phyloP scores from a whole-genome alignment of 2,888 invertebrate species.

The Parelbella ahira region DNA sequence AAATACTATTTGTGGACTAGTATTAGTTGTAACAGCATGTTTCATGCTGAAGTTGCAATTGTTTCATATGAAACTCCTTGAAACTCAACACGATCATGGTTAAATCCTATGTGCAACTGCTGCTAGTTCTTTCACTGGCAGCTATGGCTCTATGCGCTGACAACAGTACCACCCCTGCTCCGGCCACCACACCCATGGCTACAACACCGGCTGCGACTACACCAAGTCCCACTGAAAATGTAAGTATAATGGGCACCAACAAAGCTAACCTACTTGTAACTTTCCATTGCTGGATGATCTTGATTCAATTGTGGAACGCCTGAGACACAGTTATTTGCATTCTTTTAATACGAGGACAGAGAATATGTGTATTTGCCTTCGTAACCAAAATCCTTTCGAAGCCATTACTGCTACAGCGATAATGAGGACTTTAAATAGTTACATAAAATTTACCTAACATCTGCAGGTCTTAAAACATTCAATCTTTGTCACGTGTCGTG shows the following conservation, averaged over 20 bases:
- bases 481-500: too few species aligned
- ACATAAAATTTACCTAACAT: too few species aligned
- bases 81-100: slow-evolving; percentile 33
- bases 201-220: background rate
- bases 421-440: too few species aligned
- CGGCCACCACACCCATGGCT: slow-evolving; percentile 21
- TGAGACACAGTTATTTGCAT: too few species aligned
- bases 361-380: too few species aligned
- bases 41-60: background rate
- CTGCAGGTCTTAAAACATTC: too few species aligned
- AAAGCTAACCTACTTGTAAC: too few species aligned
- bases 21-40: slow-evolving; percentile 10
- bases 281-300: too few species aligned
- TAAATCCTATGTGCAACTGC: slow-evolving; percentile 30
- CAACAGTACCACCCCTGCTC: slow-evolving; percentile 32
- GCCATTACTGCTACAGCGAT: too few species aligned
- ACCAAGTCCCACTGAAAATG: slow-evolving; percentile 5
- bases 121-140: slow-evolving; percentile 29
- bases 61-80: background rate
- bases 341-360: too few species aligned
- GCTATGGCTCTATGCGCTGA: slow-evolving; percentile 32
- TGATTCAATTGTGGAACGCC: too few species aligned
- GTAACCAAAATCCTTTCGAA: too few species aligned
- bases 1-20: slow-evolving; percentile 25
- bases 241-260: background rate